A percentile compares a stretch with the other conserved stretches of the same genome.
Conservation (phyloP, 2,888 invertebrate genomes). For the Polia nebulosa region DNA sequence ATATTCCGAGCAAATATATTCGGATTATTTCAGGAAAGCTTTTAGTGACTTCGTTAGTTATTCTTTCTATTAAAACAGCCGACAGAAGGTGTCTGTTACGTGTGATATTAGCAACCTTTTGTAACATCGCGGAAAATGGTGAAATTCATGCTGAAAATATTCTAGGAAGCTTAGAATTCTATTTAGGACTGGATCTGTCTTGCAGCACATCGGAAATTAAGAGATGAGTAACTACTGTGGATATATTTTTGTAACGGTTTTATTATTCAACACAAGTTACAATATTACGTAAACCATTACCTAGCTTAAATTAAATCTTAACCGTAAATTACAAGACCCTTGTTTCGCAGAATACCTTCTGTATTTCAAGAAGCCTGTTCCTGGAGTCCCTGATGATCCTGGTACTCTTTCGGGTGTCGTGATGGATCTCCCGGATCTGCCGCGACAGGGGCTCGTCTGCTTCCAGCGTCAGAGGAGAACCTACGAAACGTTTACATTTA, state of each 20-base stretch:
- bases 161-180: neutral
- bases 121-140: neutral
- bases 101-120: constrained; percentile 2
- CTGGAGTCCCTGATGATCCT: constrained; percentile 82
- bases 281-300: neutral
- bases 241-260: no score
- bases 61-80: constrained; percentile 15
- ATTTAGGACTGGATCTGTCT: neutral
- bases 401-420: constrained; percentile 81
- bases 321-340: neutral
- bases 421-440: constrained; percentile 82
- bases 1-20: constrained; percentile 14
- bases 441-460: constrained; percentile 73
- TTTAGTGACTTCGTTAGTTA: constrained; percentile 44
- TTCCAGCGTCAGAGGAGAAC: constrained; percentile 64
- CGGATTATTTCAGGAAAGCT: constrained; percentile 40
- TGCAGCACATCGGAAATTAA: no score
- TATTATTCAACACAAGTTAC: neutral
- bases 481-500: constrained; percentile 13
- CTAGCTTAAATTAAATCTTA: neutral
- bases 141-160: neutral
- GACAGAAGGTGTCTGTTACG: neutral
- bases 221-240: no score
- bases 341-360: constrained; percentile 74
- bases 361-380: constrained; percentile 80